Conservation (phyloP, 2,888 invertebrate genomes). For the Dasysyrphus tricinctus region DNA sequence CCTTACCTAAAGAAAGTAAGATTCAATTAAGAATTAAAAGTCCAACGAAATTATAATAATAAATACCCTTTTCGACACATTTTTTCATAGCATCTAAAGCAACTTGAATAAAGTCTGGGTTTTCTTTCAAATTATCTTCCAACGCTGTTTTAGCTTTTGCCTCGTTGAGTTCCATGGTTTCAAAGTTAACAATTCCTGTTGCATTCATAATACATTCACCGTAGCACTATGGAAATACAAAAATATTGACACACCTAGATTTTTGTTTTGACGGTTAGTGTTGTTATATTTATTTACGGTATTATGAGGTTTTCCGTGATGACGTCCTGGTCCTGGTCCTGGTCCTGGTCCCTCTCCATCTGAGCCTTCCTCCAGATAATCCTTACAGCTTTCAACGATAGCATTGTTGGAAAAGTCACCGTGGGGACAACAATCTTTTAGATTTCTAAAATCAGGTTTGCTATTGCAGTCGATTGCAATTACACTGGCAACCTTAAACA, state of each 20-base stretch:
- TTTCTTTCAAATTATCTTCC: background rate
- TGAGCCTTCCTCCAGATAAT: background rate
- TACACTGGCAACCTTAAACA: slow-evolving; percentile 56
- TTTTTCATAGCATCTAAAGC: slow-evolving; percentile 18
- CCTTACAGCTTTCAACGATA: slow-evolving; percentile 34
- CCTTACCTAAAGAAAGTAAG: slow-evolving; percentile 20
- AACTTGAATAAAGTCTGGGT: slow-evolving; percentile 33
- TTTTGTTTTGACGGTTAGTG: background rate
- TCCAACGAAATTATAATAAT: background rate
- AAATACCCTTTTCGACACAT: slow-evolving; percentile 41
- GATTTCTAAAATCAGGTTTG: slow-evolving; percentile 24
- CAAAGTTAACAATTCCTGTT: slow-evolving; percentile 41
- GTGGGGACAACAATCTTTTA: slow-evolving; percentile 48
- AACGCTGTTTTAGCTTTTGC: slow-evolving; percentile 29
- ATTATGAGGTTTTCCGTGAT: background rate
- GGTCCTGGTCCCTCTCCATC: background rate
- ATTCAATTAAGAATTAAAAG: background rate
- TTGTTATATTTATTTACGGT: background rate
- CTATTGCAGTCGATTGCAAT: slow-evolving; percentile 44
- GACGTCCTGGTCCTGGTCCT: slow-evolving; percentile 2
- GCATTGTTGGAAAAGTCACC: background rate
- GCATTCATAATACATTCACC: slow-evolving; percentile 53
- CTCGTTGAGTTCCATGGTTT: slow-evolving; percentile 27
- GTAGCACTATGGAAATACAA: slow-evolving; percentile 49
- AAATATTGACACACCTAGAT: too few relatives aligned